Evolutionary conservation across 2,113 vertebrate genomes (phyloP).

Genomic region (Caranx melampygus): DNA sequence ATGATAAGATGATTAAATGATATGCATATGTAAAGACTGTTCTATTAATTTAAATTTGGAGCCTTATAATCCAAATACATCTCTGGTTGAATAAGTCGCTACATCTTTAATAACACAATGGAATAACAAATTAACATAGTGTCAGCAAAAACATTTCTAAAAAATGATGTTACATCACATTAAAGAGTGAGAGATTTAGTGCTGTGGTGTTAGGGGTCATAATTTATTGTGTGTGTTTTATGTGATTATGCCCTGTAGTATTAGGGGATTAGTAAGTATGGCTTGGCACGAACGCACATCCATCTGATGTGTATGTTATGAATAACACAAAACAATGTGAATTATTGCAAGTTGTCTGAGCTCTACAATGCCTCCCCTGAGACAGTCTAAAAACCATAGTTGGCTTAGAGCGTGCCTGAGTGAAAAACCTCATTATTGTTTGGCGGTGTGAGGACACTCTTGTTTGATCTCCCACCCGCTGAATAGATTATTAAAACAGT

Average conservation of each 20-base stretch:
- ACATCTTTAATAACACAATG: no score
- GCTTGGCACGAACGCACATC: not conserved
- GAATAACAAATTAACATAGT: no score
- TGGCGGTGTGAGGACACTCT: slow-evolving; percentile 58
- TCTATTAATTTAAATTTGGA: no score
- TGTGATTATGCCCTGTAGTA: not conserved
- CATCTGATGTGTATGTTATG: slow-evolving; percentile 27
- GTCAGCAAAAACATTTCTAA: no score
- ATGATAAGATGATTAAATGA: no score
- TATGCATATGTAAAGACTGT: no score
- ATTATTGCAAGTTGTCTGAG: slow-evolving; percentile 27
- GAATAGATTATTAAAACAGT: slow-evolving; percentile 76
- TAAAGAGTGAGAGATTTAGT: not conserved
- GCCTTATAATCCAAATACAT: no score
- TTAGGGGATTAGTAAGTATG: slow-evolving; percentile 8
- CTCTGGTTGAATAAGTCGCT: no score
- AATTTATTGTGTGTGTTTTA: not conserved
- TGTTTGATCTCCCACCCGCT: slow-evolving; percentile 76
- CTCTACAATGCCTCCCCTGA: slow-evolving; percentile 46
- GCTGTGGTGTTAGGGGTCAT: no score
- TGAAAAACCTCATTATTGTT: slow-evolving; percentile 70
- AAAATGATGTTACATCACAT: not conserved
- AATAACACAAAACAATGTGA: slow-evolving; percentile 42
- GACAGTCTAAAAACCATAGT: slow-evolving; percentile 53
- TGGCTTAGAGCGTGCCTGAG: slow-evolving; percentile 62